phyloP scores from a whole-genome alignment of 2,888 invertebrate genomes.

The Heliconius aoede region DNA sequence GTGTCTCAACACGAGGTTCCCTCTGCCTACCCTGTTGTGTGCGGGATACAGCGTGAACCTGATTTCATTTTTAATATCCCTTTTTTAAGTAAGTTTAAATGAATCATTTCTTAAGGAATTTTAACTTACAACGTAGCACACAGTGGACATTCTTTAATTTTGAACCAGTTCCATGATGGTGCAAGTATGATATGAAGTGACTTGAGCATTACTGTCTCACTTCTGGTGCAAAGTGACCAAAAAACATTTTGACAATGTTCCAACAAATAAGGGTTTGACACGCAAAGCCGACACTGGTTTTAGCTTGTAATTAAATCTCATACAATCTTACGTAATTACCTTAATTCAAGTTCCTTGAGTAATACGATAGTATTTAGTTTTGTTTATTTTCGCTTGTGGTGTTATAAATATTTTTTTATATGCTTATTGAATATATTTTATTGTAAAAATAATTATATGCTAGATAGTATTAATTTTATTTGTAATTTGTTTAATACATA shows the following conservation, averaged over 20 bases:
- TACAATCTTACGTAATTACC: conserved; percentile 34
- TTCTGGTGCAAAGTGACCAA: conserved; percentile 34
- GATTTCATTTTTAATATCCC: no score
- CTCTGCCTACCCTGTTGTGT: no score
- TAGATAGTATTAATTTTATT: no score
- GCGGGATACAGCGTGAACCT: no score
- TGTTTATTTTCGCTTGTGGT: neutral
- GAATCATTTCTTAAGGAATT: neutral
- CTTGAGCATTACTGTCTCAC: conserved; percentile 30
- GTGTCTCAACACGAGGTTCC: no score
- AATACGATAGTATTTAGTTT: conserved; percentile 43
- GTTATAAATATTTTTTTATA: neutral
- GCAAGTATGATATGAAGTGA: conserved; percentile 31
- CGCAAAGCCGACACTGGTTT: conserved; percentile 36
- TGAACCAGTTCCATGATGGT: conserved; percentile 29
- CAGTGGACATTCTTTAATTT: neutral
- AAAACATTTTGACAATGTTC: conserved; percentile 34
- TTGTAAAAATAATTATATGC: neutral
- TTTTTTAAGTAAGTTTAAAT: neutral
- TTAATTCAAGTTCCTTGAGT: conserved; percentile 19
- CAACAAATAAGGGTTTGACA: conserved; percentile 44
- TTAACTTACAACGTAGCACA: neutral
- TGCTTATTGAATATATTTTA: neutral
- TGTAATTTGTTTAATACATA: no score
- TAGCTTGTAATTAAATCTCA: conserved; percentile 34